These are phyloP conservation scores for Echinometra lucunter DNA, from an alignment of 53 echinoderm and acorn worm genomes.

Conservation along the genomic window DNA sequence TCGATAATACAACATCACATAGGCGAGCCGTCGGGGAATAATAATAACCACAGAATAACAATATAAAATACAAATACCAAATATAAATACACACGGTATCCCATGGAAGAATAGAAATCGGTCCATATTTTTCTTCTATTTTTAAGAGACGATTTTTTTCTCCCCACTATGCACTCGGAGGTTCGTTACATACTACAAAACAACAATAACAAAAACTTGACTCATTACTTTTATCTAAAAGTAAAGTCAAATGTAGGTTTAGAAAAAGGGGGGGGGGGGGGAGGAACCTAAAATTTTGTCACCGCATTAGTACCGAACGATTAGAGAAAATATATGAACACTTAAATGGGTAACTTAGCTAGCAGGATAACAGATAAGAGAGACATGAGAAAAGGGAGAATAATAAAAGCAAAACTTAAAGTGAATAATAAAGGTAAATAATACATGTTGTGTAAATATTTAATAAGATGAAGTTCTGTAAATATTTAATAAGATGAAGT, in stretches of 20 bases:
- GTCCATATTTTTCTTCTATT: neutral
- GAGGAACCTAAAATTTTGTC: too few species aligned
- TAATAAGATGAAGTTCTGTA: too few species aligned
- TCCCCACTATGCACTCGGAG: constrained; percentile 46
- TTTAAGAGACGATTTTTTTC: neutral
- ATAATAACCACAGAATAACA: neutral
- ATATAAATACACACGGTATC: constrained; percentile 60
- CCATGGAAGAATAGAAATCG: constrained; percentile 62
- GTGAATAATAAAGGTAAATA: too few species aligned
- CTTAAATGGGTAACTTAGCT: too few species aligned
- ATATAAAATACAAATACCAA: constrained; percentile 66
- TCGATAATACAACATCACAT: constrained; percentile 52
- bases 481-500: too few species aligned
- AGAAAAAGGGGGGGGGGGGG: too few species aligned
- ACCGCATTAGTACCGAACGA: too few species aligned
- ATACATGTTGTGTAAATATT: too few species aligned
- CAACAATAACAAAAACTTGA: neutral
- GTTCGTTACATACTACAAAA: neutral
- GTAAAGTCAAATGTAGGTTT: neutral
- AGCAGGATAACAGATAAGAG: too few species aligned
- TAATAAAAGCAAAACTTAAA: too few species aligned
- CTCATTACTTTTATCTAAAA: neutral
- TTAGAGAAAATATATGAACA: too few species aligned
- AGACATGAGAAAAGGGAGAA: too few species aligned
- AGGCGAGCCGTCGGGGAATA: constrained; percentile 11